These are phyloP conservation scores for Papilio helenus DNA, from an alignment of 1,140 invertebrate genomes.

Conservation along the genomic window DNA sequence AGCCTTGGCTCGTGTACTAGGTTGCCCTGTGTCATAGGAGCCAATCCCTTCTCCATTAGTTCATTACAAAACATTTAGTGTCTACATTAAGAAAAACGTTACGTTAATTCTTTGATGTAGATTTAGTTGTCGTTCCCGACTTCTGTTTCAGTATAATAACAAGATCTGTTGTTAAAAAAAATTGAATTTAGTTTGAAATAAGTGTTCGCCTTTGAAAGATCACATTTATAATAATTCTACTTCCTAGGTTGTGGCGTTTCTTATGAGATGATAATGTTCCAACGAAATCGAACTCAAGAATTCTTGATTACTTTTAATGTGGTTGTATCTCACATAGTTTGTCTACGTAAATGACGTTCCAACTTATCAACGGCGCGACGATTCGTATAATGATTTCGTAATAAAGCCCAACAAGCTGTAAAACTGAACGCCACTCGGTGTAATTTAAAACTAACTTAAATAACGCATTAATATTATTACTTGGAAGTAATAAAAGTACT, in stretches of 20 bases:
- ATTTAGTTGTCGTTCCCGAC: too few relatives aligned
- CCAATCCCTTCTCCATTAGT: too few relatives aligned
- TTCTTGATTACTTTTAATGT: constrained; percentile 2
- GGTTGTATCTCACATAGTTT: constrained; percentile 4
- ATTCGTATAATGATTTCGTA: constrained; percentile 27
- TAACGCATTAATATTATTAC: constrained; percentile 66
- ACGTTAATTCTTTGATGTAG: too few relatives aligned
- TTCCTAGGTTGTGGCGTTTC: background rate
- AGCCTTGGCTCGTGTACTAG: too few relatives aligned
- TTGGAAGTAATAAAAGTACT: constrained; percentile 64
- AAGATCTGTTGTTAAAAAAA: too few relatives aligned
- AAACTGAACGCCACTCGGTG: constrained; percentile 16
- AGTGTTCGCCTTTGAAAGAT: background rate
- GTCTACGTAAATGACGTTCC: background rate
- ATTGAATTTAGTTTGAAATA: too few relatives aligned
- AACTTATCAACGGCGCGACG: constrained; percentile 22
- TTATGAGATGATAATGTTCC: background rate
- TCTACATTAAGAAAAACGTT: too few relatives aligned
- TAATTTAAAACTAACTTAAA: constrained; percentile 54
- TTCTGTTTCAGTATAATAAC: too few relatives aligned
- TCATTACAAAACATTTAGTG: too few relatives aligned
- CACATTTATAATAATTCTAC: background rate
- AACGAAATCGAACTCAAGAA: background rate
- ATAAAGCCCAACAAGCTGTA: constrained; percentile 38
- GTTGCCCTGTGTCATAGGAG: too few relatives aligned